These are phyloP conservation scores for Mionectes olivaceus DNA, from an alignment of 2,797 vertebrate genomes.

Conservation along the genomic window DNA sequence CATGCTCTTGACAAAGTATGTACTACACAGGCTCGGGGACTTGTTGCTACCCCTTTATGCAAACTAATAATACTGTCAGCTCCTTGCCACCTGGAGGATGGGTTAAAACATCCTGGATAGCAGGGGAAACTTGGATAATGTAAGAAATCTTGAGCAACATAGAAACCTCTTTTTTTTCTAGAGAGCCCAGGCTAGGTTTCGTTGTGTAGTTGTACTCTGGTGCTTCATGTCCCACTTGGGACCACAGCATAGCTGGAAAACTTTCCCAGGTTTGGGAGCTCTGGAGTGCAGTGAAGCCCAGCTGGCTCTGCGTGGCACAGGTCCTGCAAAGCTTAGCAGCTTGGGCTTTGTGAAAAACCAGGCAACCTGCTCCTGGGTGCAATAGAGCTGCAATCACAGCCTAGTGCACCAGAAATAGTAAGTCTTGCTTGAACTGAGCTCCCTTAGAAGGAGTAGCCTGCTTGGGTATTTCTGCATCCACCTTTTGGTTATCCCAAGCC, in stretches of 20 bases:
- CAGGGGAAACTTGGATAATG: background rate
- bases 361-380: fast-evolving
- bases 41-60: background rate
- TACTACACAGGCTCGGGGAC: background rate
- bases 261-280: background rate
- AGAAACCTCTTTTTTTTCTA: background rate
- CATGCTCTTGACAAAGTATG: background rate
- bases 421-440: background rate
- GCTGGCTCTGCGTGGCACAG: background rate
- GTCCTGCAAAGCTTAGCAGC: background rate
- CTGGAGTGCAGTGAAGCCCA: background rate
- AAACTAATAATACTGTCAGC: background rate
- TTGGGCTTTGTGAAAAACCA: fast-evolving
- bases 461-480: background rate
- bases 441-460: background rate
- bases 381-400: background rate
- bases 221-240: background rate
- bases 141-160: background rate
- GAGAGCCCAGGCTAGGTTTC: background rate
- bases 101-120: background rate
- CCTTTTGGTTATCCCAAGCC: background rate
- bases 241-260: background rate
- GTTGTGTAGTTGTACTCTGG: background rate
- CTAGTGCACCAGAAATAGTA: background rate
- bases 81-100: background rate